These are phyloP conservation scores for Thymelicus sylvestris DNA, from an alignment of 2,888 invertebrate species.

Conservation along the genomic window DNA sequence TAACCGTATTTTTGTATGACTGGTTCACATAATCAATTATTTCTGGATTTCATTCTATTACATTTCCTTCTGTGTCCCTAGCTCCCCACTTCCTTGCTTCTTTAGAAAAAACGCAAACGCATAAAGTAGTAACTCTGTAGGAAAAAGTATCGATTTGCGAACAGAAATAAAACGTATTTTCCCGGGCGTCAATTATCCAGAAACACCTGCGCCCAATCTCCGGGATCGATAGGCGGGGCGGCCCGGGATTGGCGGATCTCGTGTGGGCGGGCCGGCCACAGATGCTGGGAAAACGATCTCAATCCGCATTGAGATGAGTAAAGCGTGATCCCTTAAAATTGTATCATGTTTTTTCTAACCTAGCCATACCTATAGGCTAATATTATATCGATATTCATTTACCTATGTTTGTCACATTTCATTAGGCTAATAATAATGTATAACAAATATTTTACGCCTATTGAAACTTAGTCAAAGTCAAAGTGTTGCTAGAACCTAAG, in stretches of 20 bases:
- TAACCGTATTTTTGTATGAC: too few species aligned
- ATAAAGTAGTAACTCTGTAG: neutral
- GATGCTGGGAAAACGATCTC: slow-evolving; percentile 49
- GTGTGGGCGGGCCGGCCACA: slow-evolving; percentile 57
- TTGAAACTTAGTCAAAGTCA: too few species aligned
- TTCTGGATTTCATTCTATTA: too few species aligned
- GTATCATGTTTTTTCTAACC: neutral
- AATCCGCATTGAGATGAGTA: neutral
- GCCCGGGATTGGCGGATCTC: slow-evolving; percentile 60
- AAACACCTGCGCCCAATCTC: slow-evolving; percentile 65
- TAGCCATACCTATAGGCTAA: neutral
- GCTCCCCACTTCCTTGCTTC: too few species aligned
- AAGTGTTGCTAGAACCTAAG: too few species aligned
- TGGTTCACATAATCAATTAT: too few species aligned
- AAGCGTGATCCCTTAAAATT: slow-evolving; percentile 10
- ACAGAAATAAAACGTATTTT: slow-evolving; percentile 46
- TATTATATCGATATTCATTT: too few species aligned
- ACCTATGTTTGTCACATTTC: too few species aligned
- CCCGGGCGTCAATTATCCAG: slow-evolving; percentile 60
- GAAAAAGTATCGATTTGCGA: slow-evolving; percentile 47
- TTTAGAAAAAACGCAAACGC: too few species aligned
- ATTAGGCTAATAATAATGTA: too few species aligned
- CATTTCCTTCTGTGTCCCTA: too few species aligned
- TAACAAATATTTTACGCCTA: too few species aligned
- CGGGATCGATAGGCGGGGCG: slow-evolving; percentile 73